Evolutionary conservation across 2,797 vertebrate genomes (phyloP), one percentile per base, ranked within the genome.

Genomic region (Halcyon badia): DNA sequence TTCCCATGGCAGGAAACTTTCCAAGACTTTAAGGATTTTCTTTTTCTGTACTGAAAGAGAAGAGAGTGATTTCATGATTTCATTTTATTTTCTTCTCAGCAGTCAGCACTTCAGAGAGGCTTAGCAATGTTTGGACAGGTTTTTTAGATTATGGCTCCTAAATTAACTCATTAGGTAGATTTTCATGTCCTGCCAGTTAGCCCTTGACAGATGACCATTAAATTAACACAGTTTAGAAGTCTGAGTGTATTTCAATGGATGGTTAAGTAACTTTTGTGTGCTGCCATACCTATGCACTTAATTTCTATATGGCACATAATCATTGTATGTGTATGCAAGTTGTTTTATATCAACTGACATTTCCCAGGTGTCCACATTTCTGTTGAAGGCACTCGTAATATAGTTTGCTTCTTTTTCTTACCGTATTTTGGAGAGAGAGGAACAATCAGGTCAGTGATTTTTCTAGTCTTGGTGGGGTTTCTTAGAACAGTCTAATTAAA

Each of bases 71-170:
- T 94, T 79, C 6, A 24, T 2, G 0, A 28, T 95, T 94, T 79
- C 5, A 26, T 2, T 80, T 62, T 79, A 26, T 86, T 84, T 64
- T 39, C 30, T 82, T 81, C 60, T 31, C 58, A 87, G 48, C 24
- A 83, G 65, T 33, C 64, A 78, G 39, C 41, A 61, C 30, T 76
- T 87, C 75, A 83, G 71, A 95, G 64, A 66, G 37, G 13, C 35
- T 95, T 75, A 85, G 56, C 60, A 65, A 57, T 94, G 76, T 94
- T 94, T 96, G 73, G 91, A 81, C 65, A 91, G 79, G 10, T 83
- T 83, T 94, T 94, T 97, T 85, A 90, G 56, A 92, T 96, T 97
- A 86, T 65, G 41, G 62, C 83, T 84, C 42, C 62, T 58, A 60
- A 79, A 11, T 80, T 93, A 93, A 80, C 62, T 95, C 58, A 80